Base-by-base conservation (phyloP, 2,113 vertebrate genomes). In the Chionomys nivalis region DNA sequence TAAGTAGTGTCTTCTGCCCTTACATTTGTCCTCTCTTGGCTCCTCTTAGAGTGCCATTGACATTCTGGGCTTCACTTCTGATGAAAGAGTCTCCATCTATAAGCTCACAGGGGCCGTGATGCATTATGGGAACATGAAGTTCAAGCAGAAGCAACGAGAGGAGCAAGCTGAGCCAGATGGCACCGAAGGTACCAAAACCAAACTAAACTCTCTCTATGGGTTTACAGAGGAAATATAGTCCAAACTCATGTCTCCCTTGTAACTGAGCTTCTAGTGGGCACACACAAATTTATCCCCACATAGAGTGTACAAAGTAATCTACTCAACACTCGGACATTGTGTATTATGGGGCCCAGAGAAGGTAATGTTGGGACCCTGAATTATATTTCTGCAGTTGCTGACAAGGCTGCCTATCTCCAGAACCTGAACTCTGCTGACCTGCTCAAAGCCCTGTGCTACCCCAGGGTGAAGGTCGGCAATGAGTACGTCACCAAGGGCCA, bases 401-500 rank as follows among this genome's bases (percentile, higher is more conserved):
- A 99, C 97, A 99, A 99, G 98, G 97, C 97, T 0, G 98, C 99
- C 17, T 99, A 99, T 89, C 98, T 99, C 87, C 99, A 99, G 98
- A 98, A 97, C 89, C 97, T 99, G 95, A 99, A 99, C 97, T 99
- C 99, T 97, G 99, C 99, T 66, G 99, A 99, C 96, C 98, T 99
- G 73, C 98, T 99, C 79, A 99, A 99, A 97, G 99, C 98, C 95
- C 98, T 99, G 72, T 99, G 98, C 97, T 99, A 98, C 88, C 99
- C 99, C 66, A 98, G 99, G 93, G 99, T 99, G 79, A 99, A 99
- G 97, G 99, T 99, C 0, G 99, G 99, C 93, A 99, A 99, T 73
- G 99, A 99, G 89, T 99, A 95, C 70, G 99, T 99, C 97, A 99
- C 99, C 97, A 99, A 99, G 97, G 99, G 99, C 87, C 99, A 99